Percentiles rank a stretch among this genome's conserved stretches.
Conservation (phyloP, 2,888 invertebrate genomes). For the Galeruca laticollis region DNA sequence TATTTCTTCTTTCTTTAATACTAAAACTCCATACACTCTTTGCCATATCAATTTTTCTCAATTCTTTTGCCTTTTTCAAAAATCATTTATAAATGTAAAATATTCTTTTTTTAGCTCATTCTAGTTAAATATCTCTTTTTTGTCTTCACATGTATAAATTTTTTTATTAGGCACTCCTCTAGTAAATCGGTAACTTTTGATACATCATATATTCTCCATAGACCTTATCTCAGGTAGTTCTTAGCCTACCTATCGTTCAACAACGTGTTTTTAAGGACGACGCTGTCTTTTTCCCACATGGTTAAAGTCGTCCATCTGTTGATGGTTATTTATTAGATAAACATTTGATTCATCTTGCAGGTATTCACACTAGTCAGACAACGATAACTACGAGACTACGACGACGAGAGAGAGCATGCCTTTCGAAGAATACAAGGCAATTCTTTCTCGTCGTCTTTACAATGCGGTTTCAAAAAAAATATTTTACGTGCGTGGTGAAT, state of each 20-base stretch:
- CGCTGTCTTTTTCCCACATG: conserved; percentile 12
- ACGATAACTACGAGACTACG: too few relatives aligned
- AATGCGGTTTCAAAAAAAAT: conserved; percentile 5
- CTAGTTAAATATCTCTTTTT: too few relatives aligned
- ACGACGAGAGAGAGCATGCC: not conserved
- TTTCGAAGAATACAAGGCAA: conserved; percentile 9
- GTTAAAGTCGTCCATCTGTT: conserved; percentile 13
- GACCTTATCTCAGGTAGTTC: conserved; percentile 7
- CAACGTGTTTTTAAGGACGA: conserved; percentile 17
- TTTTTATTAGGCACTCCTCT: not conserved
- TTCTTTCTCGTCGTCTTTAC: not conserved
- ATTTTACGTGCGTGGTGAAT: not conserved
- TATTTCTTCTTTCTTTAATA: too few relatives aligned
- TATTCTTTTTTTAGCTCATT: too few relatives aligned
- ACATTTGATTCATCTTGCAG: conserved; percentile 16
- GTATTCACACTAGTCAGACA: conserved; percentile 19
- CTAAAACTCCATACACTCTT: too few relatives aligned
- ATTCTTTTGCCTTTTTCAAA: too few relatives aligned
- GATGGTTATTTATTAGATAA: conserved; percentile 14
- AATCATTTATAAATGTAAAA: too few relatives aligned
- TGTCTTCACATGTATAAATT: too few relatives aligned
- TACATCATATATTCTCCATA: not conserved
- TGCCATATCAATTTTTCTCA: too few relatives aligned
- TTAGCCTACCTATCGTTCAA: not conserved
- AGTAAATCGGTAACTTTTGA: not conserved